phyloP scores from a whole-genome alignment of 2,113 vertebrate genomes.

The Gallinago undulata region DNA sequence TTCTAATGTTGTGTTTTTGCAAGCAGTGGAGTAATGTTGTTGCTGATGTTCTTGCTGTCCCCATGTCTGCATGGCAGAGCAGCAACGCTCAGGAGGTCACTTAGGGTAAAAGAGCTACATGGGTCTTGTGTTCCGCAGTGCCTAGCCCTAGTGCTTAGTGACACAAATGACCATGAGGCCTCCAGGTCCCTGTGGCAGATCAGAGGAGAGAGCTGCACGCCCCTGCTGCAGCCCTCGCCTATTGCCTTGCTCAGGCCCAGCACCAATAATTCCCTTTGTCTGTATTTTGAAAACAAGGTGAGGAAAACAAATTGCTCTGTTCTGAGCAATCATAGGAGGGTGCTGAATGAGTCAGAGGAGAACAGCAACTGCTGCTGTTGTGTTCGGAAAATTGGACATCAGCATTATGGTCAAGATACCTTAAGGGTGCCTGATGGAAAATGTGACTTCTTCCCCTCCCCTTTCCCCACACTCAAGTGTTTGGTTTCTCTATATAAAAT shows the following conservation, averaged over 20 bases:
- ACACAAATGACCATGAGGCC: accelerated
- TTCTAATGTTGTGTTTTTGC: background rate
- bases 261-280: background rate
- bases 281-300: background rate
- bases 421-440: constrained; percentile 5
- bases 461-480: background rate
- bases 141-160: background rate
- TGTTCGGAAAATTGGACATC: background rate
- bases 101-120: background rate
- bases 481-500: constrained; percentile 26
- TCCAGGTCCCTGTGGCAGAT: background rate
- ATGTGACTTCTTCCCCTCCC: background rate
- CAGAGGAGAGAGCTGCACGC: background rate
- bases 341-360: background rate
- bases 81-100: background rate
- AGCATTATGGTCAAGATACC: accelerated
- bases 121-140: background rate
- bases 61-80: background rate
- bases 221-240: background rate
- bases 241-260: background rate
- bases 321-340: background rate
- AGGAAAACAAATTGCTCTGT: background rate
- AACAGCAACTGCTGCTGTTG: background rate
- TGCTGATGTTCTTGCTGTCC: background rate
- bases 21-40: background rate